Conservation (phyloP, 2,113 vertebrate species). For the Apodemus speciosus region DNA sequence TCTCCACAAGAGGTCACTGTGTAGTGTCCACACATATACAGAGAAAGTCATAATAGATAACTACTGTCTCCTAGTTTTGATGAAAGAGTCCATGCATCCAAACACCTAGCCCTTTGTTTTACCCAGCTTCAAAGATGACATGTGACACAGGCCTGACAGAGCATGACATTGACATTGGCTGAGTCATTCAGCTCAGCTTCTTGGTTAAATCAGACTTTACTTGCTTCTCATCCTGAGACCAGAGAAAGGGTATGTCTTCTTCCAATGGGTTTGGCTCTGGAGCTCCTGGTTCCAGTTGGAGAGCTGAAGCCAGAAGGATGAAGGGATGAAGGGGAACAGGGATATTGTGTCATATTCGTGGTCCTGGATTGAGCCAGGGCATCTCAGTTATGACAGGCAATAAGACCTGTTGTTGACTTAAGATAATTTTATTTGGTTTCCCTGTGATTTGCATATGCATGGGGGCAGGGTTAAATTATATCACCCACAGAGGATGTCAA, state of each 20-base stretch:
- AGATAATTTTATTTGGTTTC: neutral
- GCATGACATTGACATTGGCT: neutral
- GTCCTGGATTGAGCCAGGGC: neutral
- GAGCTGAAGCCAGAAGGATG: neutral
- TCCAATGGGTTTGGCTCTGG: neutral
- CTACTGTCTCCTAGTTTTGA: neutral
- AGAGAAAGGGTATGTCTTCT: neutral
- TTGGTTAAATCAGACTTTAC: neutral
- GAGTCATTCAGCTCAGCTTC: neutral
- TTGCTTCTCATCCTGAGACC: neutral
- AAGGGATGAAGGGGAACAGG: neutral
- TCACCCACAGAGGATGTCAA: neutral
- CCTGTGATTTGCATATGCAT: neutral
- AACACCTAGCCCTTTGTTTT: neutral
- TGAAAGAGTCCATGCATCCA: neutral
- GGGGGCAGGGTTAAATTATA: neutral
- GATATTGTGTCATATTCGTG: rapidly evolving
- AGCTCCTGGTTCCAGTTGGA: neutral
- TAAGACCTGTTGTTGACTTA: neutral
- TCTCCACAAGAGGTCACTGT: neutral
- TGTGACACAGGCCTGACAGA: neutral
- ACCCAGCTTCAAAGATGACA: neutral
- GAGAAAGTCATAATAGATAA: neutral
- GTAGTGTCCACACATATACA: neutral
- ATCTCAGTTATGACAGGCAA: neutral